phyloP scores from a whole-genome alignment of 2,888 invertebrate genomes.

The Leptinotarsa peninsularis region DNA sequence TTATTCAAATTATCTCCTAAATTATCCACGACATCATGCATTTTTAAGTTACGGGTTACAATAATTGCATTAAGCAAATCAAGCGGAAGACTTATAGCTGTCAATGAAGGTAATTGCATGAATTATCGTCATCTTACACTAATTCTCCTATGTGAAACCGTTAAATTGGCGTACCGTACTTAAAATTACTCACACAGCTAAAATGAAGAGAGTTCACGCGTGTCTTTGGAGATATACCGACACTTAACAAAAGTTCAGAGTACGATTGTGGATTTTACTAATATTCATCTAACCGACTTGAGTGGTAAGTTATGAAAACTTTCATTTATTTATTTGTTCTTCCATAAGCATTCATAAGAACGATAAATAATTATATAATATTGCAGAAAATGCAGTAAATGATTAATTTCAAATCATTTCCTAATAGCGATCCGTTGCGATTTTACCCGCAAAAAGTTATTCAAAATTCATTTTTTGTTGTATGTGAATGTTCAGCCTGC shows the following conservation, averaged over 20 bases:
- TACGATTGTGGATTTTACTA: neutral
- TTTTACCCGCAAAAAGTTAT: too few species aligned
- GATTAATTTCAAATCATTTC: too few species aligned
- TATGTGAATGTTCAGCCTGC: too few species aligned
- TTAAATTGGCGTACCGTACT: conserved; percentile 10
- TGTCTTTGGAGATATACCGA: neutral
- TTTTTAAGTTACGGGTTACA: conserved; percentile 22
- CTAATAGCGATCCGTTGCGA: too few species aligned
- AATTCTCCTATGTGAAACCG: conserved; percentile 11
- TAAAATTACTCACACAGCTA: conserved; percentile 8
- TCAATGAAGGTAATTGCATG: conserved; percentile 21
- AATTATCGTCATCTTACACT: conserved; percentile 23
- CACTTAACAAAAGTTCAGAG: conserved; percentile 1
- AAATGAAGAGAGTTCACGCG: conserved; percentile 20
- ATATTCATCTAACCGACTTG: neutral
- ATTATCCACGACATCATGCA: conserved; percentile 25
- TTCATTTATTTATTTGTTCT: too few species aligned
- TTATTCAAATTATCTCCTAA: conserved; percentile 23
- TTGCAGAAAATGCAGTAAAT: too few species aligned
- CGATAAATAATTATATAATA: too few species aligned
- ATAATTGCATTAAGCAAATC: conserved; percentile 24
- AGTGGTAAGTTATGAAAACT: too few species aligned
- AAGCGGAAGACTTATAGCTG: conserved; percentile 26
- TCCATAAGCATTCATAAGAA: too few species aligned
- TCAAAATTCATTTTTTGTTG: too few species aligned